These are phyloP conservation scores for Sigmodon hispidus DNA, from an alignment of 2,113 vertebrate genomes.

Conservation along the genomic window DNA sequence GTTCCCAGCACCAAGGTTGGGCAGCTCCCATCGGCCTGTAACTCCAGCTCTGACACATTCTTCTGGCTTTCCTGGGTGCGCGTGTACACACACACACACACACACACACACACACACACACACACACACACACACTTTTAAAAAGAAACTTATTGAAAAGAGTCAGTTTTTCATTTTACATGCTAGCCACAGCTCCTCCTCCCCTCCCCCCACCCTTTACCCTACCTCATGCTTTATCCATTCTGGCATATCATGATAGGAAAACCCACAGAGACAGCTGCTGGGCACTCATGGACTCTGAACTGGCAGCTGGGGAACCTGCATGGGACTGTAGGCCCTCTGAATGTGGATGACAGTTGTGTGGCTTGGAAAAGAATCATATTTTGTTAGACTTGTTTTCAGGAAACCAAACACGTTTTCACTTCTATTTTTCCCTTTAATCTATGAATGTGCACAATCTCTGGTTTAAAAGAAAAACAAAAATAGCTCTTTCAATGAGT, in stretches of 20 bases:
- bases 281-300: no score
- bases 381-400: neutral
- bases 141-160: neutral
- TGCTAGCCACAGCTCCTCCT: no score
- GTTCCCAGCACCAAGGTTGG: neutral
- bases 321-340: no score
- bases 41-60: neutral
- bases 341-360: no score
- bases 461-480: neutral
- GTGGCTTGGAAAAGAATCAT: no score
- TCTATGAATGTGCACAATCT: neutral
- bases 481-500: neutral
- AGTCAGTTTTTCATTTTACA: no score
- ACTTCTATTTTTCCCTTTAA: neutral
- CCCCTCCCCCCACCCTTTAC: no score
- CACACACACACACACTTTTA: neutral
- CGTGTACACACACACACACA: no score
- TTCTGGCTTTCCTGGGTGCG: neutral
- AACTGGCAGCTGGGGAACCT: no score
- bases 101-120: neutral
- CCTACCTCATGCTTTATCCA: no score
- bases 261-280: no score
- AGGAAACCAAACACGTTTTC: neutral
- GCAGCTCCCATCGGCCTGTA: neutral
- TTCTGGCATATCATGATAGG: no score